Evolutionary conservation across 2,797 vertebrate genomes (phyloP), one percentile per base, ranked within the genome.

Genomic region (Periophthalmus magnuspinnatus): DNA sequence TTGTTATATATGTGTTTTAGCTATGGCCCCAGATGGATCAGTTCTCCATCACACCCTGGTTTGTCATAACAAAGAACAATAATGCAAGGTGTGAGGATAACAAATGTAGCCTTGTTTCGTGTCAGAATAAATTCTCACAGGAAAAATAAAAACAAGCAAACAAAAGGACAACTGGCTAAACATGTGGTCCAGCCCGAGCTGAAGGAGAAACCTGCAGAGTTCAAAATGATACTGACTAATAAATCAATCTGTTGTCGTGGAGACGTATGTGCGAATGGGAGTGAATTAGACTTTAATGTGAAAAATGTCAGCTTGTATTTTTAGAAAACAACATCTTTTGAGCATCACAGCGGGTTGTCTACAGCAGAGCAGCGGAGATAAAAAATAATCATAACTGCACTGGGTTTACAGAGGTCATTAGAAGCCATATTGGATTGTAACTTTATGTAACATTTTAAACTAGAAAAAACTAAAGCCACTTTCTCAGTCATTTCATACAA

Each of bases 221-320:
- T 74, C 19, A 33, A 83, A 78, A 82, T 74, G 58, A 74, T 9
- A 66, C 32, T 66, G 38, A 69, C 72, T 70, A 86, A 77, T 80
- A 78, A 86, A 83, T 82, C 68, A 84, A 93, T 88, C 90, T 88
- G 95, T 95, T 94, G 85, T 94, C 94, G 80, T 93, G 94, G 95
- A 90, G 94, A 97, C 93, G 93, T 47, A 47, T 47, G 36, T 47
- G 61, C 61, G 45, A 63, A 65, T 50, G 41, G 61, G 61, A 47
- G 61, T 19, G 41, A 64, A 47, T 47, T 64, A 64, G 41, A 28
- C 61, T 63, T 63, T 47, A 65, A 91, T 36, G 86, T 41, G 38
- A 72, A 85, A 94, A 94, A 95, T 94, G 92, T 86, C 92, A 94
- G 88, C 90, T 88, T 91, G 91, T 90, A 93, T 93, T 93, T 92